phyloP scores from a whole-genome alignment of 2,797 vertebrate genomes.

The Sebastes jordani region DNA sequence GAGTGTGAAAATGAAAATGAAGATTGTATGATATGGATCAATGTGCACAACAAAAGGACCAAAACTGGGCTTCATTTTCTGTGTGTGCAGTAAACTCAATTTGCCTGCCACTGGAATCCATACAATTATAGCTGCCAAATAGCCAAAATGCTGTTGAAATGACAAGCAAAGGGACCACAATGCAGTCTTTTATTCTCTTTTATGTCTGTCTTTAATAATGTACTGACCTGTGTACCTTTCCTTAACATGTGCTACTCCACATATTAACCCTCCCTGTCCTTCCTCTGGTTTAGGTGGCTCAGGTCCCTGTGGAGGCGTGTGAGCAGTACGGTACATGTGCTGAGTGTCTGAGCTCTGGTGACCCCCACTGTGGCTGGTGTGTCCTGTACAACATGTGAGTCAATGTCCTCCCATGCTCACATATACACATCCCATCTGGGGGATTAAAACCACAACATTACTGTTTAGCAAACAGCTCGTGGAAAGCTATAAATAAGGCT shows the following conservation, averaged over 20 bases:
- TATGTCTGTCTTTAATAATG: background rate
- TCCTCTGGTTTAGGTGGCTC: slow-evolving; percentile 82
- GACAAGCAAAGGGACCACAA: background rate
- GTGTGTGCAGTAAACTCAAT: too few relatives aligned
- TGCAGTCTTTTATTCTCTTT: background rate
- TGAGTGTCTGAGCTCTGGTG: slow-evolving; percentile 92
- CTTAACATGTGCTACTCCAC: background rate
- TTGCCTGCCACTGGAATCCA: background rate
- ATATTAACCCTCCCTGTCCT: background rate
- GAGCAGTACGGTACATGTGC: slow-evolving; percentile 91
- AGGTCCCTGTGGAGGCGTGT: slow-evolving; percentile 92
- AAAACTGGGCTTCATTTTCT: background rate
- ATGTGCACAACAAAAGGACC: background rate
- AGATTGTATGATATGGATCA: background rate
- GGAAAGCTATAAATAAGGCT: slow-evolving; percentile 25
- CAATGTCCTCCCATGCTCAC: slow-evolving; percentile 1
- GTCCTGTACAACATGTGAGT: slow-evolving; percentile 94
- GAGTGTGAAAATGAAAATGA: background rate
- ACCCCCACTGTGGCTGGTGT: slow-evolving; percentile 98
- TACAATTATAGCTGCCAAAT: background rate
- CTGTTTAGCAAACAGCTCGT: slow-evolving; percentile 33
- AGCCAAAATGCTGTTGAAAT: background rate
- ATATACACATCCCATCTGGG: background rate
- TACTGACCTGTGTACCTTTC: background rate
- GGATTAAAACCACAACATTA: slow-evolving; percentile 48